Evolutionary conservation across 2,797 vertebrate species (phyloP).

Genomic region (Anguilla pacifica): DNA sequence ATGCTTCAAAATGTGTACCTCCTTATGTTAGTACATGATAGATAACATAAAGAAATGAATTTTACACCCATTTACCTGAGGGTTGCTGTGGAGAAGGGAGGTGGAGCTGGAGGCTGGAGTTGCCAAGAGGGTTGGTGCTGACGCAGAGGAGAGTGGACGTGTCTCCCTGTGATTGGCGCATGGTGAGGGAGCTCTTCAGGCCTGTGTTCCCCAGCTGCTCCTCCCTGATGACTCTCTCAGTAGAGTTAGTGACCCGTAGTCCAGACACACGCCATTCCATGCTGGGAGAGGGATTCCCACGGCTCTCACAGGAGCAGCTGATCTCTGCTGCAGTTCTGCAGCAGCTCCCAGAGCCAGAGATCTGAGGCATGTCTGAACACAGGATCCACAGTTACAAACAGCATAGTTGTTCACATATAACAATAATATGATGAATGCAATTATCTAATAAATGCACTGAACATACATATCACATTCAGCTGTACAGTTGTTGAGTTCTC

Average conservation of each 20-base stretch:
- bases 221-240: constrained; percentile 47
- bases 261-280: constrained; percentile 64
- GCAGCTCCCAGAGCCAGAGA: too few species aligned
- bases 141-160: constrained; percentile 57
- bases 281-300: constrained; percentile 65
- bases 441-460: too few species aligned
- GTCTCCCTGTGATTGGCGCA: constrained; percentile 36
- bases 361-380: too few species aligned
- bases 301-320: constrained; percentile 62
- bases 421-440: too few species aligned
- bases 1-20: too few species aligned
- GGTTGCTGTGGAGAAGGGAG: not conserved
- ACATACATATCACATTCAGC: too few species aligned
- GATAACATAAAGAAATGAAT: not conserved
- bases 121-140: constrained; percentile 59
- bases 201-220: constrained; percentile 30
- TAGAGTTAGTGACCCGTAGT: constrained; percentile 52
- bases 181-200: constrained; percentile 56
- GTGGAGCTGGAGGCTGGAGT: constrained; percentile 14
- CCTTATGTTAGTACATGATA: too few species aligned
- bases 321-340: too few species aligned
- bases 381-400: too few species aligned
- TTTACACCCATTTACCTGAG: not conserved
- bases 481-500: too few species aligned
- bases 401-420: too few species aligned